Conservation (phyloP, 1,140 invertebrate species). For the Dolichoris vasculosae region DNA sequence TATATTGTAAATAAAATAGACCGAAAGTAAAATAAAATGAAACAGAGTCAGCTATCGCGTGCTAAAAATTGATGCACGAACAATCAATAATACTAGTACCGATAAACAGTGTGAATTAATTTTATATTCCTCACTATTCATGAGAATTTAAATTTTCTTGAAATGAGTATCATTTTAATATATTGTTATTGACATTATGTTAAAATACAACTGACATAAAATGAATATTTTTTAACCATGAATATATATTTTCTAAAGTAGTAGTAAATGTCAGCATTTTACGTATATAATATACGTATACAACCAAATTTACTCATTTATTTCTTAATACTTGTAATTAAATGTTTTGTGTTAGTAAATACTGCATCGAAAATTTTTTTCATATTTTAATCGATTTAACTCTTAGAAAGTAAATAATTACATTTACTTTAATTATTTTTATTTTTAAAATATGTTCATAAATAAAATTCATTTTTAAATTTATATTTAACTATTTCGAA, state of each 20-base stretch:
- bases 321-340: background rate
- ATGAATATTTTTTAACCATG: background rate
- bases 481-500: too few species aligned
- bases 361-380: too few species aligned
- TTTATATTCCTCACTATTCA: constrained; percentile 17
- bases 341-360: background rate
- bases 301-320: background rate
- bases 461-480: too few species aligned
- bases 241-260: background rate
- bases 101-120: constrained; percentile 34
- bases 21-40: background rate
- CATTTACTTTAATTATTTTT: too few species aligned
- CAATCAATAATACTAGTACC: constrained; percentile 47
- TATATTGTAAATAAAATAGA: background rate
- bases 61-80: constrained; percentile 56
- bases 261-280: too few species aligned
- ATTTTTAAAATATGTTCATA: too few species aligned
- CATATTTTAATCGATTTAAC: too few species aligned
- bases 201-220: background rate
- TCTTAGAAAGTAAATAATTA: too few species aligned
- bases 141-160: background rate
- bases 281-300: too few species aligned
- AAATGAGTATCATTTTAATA: background rate
- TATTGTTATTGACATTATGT: background rate
- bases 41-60: constrained; percentile 42